Base-by-base conservation (phyloP, 2,888 invertebrate genomes). In the Acrocyrtus sp. region DNA sequence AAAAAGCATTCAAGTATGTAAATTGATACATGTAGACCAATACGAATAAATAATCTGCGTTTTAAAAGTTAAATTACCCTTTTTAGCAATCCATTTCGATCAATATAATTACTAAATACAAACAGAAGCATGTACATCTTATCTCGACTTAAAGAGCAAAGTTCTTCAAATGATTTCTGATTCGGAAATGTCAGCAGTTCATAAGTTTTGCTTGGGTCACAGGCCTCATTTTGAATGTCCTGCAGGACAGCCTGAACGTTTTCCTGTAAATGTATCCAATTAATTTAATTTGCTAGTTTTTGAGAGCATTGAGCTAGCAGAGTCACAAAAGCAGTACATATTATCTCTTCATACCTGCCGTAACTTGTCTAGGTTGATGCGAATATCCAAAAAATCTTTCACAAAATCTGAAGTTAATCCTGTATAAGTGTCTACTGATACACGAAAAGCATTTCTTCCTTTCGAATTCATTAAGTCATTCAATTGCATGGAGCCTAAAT, bases 291-390 rank as follows among this genome's bases (percentile, higher is more conserved):
- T n/a, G n/a, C n/a, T n/a, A n/a, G n/a, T n/a, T n/a, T n/a, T n/a
- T n/a, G n/a, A n/a, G n/a, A n/a, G n/a, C n/a, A n/a, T n/a, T n/a
- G n/a, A n/a, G n/a, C n/a, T n/a, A n/a, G n/a, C n/a, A n/a, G n/a
- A n/a, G n/a, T n/a, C n/a, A n/a, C n/a, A n/a, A n/a, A n/a, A n/a
- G n/a, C n/a, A n/a, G n/a, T n/a, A n/a, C n/a, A n/a, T n/a, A n/a
- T n/a, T n/a, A n/a, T n/a, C n/a, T n/a, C n/a, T 3, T 27, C 50
- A 22, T 61, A 78, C 78, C 48, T 60, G 54, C 17, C 67, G 68
- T 6, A 75, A 39, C 41, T 74, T 69, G n/a, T 79, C 65, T n/a
- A 78, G 48, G 56, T 76, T 57, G 8, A 80, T 41, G 17, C 62
- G 66, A 0, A 73, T 65, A 22, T 77, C 58, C 34, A 81, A 34